Percentiles rank a stretch among this genome's conserved stretches.
Evolutionary conservation across 2,113 vertebrate species (phyloP).

Genomic region (Sinosuthora webbiana): DNA sequence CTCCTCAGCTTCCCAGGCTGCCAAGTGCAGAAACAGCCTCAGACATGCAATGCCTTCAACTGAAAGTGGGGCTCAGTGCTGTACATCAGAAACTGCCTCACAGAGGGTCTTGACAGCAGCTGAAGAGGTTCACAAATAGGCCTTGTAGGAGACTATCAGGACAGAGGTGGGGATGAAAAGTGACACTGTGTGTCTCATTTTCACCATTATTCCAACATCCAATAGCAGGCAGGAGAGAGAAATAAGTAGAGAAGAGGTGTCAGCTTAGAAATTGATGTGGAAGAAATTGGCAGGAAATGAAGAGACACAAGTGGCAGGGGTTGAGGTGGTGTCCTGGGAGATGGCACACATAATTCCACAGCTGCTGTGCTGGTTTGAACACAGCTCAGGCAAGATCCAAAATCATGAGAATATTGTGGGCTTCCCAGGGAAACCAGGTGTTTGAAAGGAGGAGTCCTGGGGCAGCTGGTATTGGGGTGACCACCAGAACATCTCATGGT

Average conservation of each 20-base stretch:
- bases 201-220: not conserved
- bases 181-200: not conserved
- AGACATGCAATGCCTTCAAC: fast-evolving
- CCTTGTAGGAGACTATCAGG: not conserved
- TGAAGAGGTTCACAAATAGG: not conserved
- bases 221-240: not conserved
- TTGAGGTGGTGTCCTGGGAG: not conserved
- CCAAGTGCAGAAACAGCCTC: not conserved
- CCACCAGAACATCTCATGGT: not conserved
- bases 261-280: not conserved
- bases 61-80: not conserved
- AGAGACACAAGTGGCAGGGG: not conserved
- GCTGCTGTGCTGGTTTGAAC: not conserved
- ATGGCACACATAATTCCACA: not conserved
- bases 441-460: not conserved
- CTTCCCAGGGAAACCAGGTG: not conserved
- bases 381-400: not conserved
- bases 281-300: not conserved
- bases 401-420: not conserved
- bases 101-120: not conserved
- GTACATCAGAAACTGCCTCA: not conserved
- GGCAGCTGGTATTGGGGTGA: not conserved
- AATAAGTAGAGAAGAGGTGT: not conserved
- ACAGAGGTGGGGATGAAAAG: not conserved
- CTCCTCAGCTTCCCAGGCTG: not conserved